These are phyloP conservation scores for Ammodytes dubius DNA, from an alignment of 2,113 vertebrate species.

Conservation along the genomic window DNA sequence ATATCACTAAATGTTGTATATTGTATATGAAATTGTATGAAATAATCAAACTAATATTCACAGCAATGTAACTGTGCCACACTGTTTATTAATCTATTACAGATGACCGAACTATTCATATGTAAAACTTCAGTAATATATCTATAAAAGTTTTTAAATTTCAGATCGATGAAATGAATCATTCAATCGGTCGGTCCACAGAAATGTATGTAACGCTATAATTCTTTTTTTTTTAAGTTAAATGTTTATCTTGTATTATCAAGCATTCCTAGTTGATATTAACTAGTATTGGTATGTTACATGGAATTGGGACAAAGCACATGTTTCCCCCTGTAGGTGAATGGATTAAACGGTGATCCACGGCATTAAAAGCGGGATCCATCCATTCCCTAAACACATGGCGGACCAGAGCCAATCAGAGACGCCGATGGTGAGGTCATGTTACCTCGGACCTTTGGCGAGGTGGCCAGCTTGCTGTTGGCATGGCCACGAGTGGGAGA, in stretches of 20 bases:
- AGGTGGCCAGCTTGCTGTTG: conserved; percentile 65
- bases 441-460: conserved; percentile 80
- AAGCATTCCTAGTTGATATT: background rate
- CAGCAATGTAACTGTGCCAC: background rate
- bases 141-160: background rate
- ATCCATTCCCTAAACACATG: conserved; percentile 62
- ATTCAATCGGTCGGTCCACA: background rate
- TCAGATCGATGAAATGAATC: background rate
- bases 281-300: background rate
- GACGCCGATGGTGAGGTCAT: conserved; percentile 53
- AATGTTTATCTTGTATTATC: background rate
- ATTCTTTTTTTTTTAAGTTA: background rate
- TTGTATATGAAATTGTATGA: background rate
- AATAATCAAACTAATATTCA: background rate
- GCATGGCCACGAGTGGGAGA: conserved; percentile 49
- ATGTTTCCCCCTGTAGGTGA: conserved; percentile 51
- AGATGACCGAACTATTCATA: background rate
- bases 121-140: background rate
- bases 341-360: conserved; percentile 66
- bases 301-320: conserved; percentile 51
- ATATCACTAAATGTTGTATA: background rate
- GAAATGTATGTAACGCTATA: background rate
- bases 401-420: conserved; percentile 64
- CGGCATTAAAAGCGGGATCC: conserved; percentile 42
- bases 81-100: background rate